Evolutionary conservation across 92 coral and sea anemone species (phyloP).

Genomic region (Porites cylindrica): DNA sequence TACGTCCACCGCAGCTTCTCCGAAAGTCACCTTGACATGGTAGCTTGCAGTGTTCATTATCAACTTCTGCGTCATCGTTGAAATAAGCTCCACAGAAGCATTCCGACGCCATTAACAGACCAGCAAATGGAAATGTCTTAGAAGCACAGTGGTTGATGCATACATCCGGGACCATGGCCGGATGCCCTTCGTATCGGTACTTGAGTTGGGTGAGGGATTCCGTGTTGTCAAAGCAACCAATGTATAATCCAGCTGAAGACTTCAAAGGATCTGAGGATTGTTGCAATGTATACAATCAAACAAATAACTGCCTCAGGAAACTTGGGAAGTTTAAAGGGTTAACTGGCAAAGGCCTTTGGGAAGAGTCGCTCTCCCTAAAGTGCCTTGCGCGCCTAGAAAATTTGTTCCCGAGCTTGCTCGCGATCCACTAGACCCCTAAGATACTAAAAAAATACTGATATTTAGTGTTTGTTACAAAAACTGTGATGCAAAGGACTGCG

Average conservation of each 20-base stretch:
- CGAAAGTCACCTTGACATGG: conserved; percentile 48
- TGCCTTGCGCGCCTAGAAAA: no score
- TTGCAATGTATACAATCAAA: neutral
- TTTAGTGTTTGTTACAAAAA: no score
- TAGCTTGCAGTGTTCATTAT: conserved; percentile 4
- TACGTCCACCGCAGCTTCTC: conserved; percentile 46
- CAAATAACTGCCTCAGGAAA: neutral
- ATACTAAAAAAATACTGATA: no score
- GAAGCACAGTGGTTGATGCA: conserved; percentile 19
- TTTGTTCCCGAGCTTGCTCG: no score
- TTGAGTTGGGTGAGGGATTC: conserved; percentile 18
- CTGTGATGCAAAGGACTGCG: no score
- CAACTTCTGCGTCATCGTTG: conserved; percentile 15
- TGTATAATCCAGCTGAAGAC: conserved; percentile 17
- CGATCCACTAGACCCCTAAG: no score
- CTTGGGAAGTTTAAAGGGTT: no score
- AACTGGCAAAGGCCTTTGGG: no score
- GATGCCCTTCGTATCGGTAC: conserved; percentile 37
- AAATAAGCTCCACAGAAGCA: conserved; percentile 48
- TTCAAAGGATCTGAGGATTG: conserved; percentile 19
- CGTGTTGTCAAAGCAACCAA: conserved; percentile 45
- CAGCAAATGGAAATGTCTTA: conserved; percentile 29
- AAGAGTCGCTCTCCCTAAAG: no score
- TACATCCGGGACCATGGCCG: conserved; percentile 44
- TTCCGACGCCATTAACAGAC: conserved; percentile 36